A percentile compares a stretch with the other conserved stretches of the same genome.
These are phyloP conservation scores for Cebidichthys violaceus DNA, from an alignment of 2,113 vertebrate species.

Conservation along the genomic window DNA sequence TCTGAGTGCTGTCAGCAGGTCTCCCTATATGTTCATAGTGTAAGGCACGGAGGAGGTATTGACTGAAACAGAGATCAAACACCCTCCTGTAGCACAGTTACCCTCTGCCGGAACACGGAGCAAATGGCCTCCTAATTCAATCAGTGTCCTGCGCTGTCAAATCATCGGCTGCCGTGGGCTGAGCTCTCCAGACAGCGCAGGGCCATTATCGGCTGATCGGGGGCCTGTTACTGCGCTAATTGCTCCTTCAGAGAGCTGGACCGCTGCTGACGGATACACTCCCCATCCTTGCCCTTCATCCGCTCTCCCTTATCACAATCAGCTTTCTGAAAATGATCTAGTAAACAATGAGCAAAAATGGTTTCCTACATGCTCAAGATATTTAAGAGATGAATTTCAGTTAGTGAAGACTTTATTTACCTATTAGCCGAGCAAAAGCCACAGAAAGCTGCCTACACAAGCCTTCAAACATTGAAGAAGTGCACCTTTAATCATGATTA, in stretches of 20 bases:
- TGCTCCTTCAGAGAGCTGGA: slow-evolving; percentile 87
- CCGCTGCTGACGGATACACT: slow-evolving; percentile 69
- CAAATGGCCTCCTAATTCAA: slow-evolving; percentile 97
- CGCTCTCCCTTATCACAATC: slow-evolving; percentile 32
- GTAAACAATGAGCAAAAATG: slow-evolving; percentile 30
- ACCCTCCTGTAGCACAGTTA: slow-evolving; percentile 82
- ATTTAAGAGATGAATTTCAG: slow-evolving; percentile 18
- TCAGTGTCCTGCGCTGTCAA: slow-evolving; percentile 91
- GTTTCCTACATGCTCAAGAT: background rate
- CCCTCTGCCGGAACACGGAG: slow-evolving; percentile 86
- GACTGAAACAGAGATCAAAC: slow-evolving; percentile 80
- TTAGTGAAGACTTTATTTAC: slow-evolving; percentile 47
- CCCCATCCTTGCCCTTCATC: slow-evolving; percentile 55
- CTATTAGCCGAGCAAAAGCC: background rate
- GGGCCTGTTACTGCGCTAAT: slow-evolving; percentile 90
- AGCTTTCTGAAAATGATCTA: slow-evolving; percentile 27
- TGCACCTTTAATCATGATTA: slow-evolving; percentile 19
- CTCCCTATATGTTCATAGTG: slow-evolving; percentile 47
- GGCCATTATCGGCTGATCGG: slow-evolving; percentile 90
- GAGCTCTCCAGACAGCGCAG: slow-evolving; percentile 85
- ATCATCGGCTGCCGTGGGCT: slow-evolving; percentile 88
- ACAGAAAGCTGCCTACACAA: background rate
- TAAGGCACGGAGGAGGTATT: slow-evolving; percentile 71
- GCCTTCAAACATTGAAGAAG: slow-evolving; percentile 20
- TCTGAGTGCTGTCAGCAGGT: slow-evolving; percentile 53